Evolutionary conservation across 2,113 vertebrate species (phyloP).

Genomic region (Bungarus multicinctus): DNA sequence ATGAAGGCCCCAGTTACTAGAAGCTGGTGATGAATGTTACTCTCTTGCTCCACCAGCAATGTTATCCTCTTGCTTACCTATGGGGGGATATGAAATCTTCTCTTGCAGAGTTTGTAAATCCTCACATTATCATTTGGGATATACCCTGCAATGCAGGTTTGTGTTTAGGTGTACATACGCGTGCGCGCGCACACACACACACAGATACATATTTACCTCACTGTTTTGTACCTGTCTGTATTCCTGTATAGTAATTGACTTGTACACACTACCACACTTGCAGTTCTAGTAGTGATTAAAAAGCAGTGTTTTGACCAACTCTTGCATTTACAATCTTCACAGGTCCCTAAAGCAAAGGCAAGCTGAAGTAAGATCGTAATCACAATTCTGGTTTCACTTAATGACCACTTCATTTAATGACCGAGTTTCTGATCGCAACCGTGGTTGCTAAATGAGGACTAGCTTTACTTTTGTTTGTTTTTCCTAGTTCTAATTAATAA

Average conservation of each 20-base stretch:
- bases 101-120: neutral
- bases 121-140: neutral
- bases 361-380: neutral
- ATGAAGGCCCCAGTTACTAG: conserved; percentile 14
- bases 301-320: neutral
- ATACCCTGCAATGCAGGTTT: neutral
- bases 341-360: neutral
- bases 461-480: neutral
- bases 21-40: neutral
- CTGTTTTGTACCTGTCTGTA: neutral
- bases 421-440: neutral
- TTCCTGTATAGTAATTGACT: neutral
- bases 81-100: neutral
- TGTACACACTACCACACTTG: neutral
- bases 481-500: neutral
- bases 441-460: neutral
- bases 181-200: neutral
- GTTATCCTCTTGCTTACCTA: too few species aligned
- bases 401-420: neutral
- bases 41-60: neutral
- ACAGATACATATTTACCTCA: neutral
- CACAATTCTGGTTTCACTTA: neutral
- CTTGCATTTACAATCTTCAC: neutral
- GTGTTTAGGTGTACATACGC: neutral
- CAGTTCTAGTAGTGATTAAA: neutral